These are phyloP conservation scores for Phoebastria nigripes DNA, from an alignment of 2,797 vertebrate species.

Conservation along the genomic window DNA sequence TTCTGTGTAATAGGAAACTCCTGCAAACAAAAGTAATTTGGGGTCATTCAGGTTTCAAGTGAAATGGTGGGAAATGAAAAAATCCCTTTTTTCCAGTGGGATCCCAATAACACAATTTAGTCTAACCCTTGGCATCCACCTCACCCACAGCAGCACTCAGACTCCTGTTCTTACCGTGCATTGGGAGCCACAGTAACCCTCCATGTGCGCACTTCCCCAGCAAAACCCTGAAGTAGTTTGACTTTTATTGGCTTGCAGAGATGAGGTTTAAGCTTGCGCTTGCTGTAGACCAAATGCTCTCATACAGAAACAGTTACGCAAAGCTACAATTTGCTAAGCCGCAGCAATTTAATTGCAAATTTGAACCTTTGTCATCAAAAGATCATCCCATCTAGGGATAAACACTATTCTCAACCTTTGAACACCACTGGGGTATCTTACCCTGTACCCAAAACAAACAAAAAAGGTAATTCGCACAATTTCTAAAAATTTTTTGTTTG, in stretches of 20 bases:
- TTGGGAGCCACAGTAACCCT: neutral
- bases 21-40: neutral
- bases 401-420: neutral
- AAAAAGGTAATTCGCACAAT: neutral
- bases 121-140: neutral
- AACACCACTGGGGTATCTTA: neutral
- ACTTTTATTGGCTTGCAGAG: neutral
- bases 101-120: accelerated
- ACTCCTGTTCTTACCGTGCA: accelerated
- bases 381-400: neutral
- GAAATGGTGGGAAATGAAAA: neutral
- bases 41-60: neutral
- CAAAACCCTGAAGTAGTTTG: neutral
- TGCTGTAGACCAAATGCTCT: neutral
- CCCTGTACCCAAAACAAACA: neutral
- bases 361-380: neutral
- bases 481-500: neutral
- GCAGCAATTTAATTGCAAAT: neutral
- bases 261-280: neutral
- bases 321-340: neutral
- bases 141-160: neutral
- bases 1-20: neutral
- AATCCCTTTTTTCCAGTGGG: accelerated
- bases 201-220: neutral
- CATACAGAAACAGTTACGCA: neutral